Evolutionary conservation across 2,797 vertebrate species (phyloP).

Genomic region (Salarias fasciatus): DNA sequence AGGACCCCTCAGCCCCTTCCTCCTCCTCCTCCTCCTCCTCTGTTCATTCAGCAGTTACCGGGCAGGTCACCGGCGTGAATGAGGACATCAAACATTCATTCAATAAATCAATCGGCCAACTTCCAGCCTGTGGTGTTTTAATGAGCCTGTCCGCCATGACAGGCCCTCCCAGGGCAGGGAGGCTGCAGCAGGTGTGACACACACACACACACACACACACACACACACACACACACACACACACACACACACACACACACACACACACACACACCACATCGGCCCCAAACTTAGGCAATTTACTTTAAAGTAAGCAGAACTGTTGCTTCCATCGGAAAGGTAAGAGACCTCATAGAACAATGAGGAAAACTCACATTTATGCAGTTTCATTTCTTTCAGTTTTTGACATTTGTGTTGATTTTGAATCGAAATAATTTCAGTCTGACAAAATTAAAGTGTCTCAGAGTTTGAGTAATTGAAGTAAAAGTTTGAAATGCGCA

Average conservation of each 20-base stretch:
- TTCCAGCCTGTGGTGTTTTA: conserved; percentile 74
- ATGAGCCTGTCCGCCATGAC: conserved; percentile 68
- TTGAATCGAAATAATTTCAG: too few relatives aligned
- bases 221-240: too few relatives aligned
- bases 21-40: background rate
- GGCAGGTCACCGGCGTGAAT: conserved; percentile 55
- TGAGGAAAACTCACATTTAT: too few relatives aligned
- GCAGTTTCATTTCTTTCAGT: too few relatives aligned
- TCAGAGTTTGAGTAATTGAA: too few relatives aligned
- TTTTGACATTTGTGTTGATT: too few relatives aligned
- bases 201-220: too few relatives aligned
- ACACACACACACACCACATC: conserved; percentile 24
- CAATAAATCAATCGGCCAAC: conserved; percentile 77
- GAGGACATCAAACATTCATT: conserved; percentile 73
- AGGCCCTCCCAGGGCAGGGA: conserved; percentile 20
- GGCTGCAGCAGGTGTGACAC: conserved; percentile 81
- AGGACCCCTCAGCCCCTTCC: background rate
- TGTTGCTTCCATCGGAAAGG: conserved; percentile 65
- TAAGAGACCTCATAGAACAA: conserved; percentile 43
- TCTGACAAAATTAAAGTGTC: too few relatives aligned
- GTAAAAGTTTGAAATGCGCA: too few relatives aligned
- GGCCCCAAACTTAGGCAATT: conserved; percentile 24
- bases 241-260: too few relatives aligned
- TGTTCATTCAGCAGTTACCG: conserved; percentile 34
- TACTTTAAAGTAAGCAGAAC: conserved; percentile 50